These are phyloP conservation scores for Acleris holmiana DNA, from an alignment of 2,888 invertebrate species.

Conservation along the genomic window DNA sequence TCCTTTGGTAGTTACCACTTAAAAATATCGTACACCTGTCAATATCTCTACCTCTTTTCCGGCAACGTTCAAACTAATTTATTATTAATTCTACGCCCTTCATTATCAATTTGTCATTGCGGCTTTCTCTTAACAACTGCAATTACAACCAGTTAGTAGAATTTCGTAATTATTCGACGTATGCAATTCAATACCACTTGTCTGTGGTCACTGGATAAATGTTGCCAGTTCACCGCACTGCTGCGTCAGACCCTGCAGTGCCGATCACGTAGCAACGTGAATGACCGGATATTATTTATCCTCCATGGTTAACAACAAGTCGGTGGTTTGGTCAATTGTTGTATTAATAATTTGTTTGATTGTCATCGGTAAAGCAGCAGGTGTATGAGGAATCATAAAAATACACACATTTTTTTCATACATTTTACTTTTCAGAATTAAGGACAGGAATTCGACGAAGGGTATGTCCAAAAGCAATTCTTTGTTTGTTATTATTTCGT, in stretches of 20 bases:
- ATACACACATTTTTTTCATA: too few relatives aligned
- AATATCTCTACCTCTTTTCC: too few relatives aligned
- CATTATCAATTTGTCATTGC: neutral
- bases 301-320: neutral
- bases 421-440: too few relatives aligned
- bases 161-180: neutral
- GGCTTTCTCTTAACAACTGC: too few relatives aligned
- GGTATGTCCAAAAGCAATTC: too few relatives aligned
- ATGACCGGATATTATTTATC: slow-evolving; percentile 3
- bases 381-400: too few relatives aligned
- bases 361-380: neutral
- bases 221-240: neutral
- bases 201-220: neutral
- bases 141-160: neutral
- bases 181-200: slow-evolving; percentile 1
- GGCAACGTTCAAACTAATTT: too few relatives aligned
- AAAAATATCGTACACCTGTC: too few relatives aligned
- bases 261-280: neutral
- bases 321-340: neutral
- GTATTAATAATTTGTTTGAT: neutral
- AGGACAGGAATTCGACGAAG: too few relatives aligned
- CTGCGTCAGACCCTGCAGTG: slow-evolving; percentile 1
- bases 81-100: too few relatives aligned
- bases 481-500: too few relatives aligned
- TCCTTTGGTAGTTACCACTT: too few relatives aligned